Conservation (phyloP, 2,797 vertebrate species). For the Psittacula derbiana region DNA sequence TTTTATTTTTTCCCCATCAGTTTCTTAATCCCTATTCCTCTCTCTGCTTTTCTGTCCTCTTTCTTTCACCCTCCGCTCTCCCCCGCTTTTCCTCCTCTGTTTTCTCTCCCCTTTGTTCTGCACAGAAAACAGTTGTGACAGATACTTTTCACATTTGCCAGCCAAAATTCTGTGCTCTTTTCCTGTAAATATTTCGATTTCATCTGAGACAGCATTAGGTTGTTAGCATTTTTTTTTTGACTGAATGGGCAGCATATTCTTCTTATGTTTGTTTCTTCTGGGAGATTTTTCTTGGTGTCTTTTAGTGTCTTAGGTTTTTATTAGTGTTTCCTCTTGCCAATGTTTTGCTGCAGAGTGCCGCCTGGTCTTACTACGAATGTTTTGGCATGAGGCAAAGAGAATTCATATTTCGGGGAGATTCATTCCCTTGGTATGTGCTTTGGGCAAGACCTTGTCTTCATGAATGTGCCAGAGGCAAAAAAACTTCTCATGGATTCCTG, state of each 20-base stretch:
- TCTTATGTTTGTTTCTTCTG: constrained; percentile 50
- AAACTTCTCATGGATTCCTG: constrained; percentile 13
- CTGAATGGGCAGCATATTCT: constrained; percentile 38
- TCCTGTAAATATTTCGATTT: constrained; percentile 66
- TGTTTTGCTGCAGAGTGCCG: neutral
- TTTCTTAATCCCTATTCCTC: neutral
- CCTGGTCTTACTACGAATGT: constrained; percentile 53
- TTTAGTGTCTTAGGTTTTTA: constrained; percentile 21
- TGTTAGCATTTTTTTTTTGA: constrained; percentile 57
- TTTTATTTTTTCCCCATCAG: neutral
- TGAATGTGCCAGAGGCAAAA: constrained; percentile 4
- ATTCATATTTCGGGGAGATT: constrained; percentile 49
- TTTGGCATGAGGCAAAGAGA: constrained; percentile 55
- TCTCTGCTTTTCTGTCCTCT: neutral
- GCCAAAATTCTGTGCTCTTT: constrained; percentile 40
- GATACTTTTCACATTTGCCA: neutral
- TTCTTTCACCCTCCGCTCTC: neutral
- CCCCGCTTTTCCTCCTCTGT: neutral
- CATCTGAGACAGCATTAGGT: constrained; percentile 53
- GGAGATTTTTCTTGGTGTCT: constrained; percentile 47
- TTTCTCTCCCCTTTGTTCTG: neutral
- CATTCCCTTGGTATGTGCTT: constrained; percentile 50
- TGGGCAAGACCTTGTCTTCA: constrained; percentile 25
- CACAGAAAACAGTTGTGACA: neutral
- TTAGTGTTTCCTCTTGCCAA: constrained; percentile 14